Evolutionary conservation across 92 coral and sea anemone genomes (phyloP).

Genomic region (Porites divaricata): DNA sequence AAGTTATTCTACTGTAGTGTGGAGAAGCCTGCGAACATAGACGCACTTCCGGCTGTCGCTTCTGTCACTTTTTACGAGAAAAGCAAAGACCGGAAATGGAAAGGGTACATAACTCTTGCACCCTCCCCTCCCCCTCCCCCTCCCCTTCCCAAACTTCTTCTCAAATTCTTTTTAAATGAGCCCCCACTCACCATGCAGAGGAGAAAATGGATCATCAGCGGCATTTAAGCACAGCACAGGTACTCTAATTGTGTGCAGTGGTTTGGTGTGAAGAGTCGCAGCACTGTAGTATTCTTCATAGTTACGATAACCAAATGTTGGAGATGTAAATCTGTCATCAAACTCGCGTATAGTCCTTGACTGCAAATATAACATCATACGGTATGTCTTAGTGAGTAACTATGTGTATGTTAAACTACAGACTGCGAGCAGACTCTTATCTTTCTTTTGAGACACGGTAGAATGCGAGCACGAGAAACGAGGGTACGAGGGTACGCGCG

Average conservation of each 20-base stretch:
- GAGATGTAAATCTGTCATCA: conserved; percentile 86
- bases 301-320: conserved; percentile 80
- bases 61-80: too few relatives aligned
- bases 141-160: neutral
- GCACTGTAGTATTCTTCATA: conserved; percentile 92
- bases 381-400: neutral
- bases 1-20: too few relatives aligned
- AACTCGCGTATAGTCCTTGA: conserved; percentile 77
- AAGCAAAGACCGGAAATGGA: too few relatives aligned
- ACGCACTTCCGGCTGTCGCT: too few relatives aligned
- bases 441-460: too few relatives aligned
- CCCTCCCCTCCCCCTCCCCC: neutral
- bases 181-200: conserved; percentile 70
- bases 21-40: too few relatives aligned
- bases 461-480: too few relatives aligned
- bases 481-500: too few relatives aligned
- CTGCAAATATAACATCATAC: conserved; percentile 15
- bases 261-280: conserved; percentile 85
- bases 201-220: conserved; percentile 90
- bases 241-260: conserved; percentile 76
- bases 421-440: too few relatives aligned
- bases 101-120: neutral
- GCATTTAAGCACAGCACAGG: conserved; percentile 88
- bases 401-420: too few relatives aligned
- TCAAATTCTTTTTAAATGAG: neutral